Base-by-base conservation (phyloP, 1,140 invertebrate species). In the Panonychus citri region DNA sequence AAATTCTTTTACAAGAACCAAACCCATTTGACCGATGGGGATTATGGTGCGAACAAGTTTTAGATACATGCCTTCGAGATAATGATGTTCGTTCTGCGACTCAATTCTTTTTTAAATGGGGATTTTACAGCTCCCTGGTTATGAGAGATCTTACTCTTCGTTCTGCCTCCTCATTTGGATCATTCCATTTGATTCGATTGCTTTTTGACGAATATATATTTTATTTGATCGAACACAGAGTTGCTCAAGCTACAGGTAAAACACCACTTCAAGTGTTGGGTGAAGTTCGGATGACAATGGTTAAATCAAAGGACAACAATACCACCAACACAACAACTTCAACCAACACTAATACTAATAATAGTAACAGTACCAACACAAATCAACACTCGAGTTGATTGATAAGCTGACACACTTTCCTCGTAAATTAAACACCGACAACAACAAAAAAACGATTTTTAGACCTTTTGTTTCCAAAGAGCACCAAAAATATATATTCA, bases 131-230 rank as follows among this genome's bases (percentile, higher is more conserved):
- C 73, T 94, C 89, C 27, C 87, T 94, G 80, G 84, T 96, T 17
- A 93, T 96, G 63, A 74, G 90, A 34, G 90, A 96, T 73, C 74
- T 96, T 54, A 96, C 90, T 40, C 72, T 95, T 52, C 76, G 93
- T 65, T 94, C 88, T 61, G 93, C 94, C 25, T 86, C 89, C 13
- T 94, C 88, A 69, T 98, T 99, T 74, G 95, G 94, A 39, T 95
- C 89, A 56, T 99, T 99, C 73, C 95, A 99, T 74, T 76, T 99
- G 49, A 93, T 99, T 64, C 80, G 93, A 48, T 74, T 98, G 60
- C 75, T 98, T 24, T 97, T 93, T 70, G 93, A 98, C 70, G 95
- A 99, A 70, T 99, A 97, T 68, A 94, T 99, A 83, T 94, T 94
- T 74, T 97, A 94, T 71, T 75, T 97, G 60, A 86, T 99, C 62